Conservation (phyloP, 2,797 vertebrate genomes). For the Mareca penelope region DNA sequence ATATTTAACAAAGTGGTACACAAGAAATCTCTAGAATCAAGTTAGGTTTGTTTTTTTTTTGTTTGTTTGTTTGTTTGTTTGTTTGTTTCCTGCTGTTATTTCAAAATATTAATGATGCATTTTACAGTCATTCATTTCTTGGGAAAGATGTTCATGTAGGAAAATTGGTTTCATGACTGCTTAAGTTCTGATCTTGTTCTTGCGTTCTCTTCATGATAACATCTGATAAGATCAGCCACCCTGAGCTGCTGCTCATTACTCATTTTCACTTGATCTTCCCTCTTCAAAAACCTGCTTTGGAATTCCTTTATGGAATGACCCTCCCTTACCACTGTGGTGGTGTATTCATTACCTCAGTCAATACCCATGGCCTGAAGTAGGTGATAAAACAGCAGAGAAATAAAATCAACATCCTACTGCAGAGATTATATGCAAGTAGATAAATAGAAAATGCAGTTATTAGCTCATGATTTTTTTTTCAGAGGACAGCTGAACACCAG, state of each 20-base stretch:
- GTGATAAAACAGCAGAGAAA: not conserved
- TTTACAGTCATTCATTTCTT: not conserved
- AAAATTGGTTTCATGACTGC: not conserved
- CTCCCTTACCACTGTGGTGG: too few relatives aligned
- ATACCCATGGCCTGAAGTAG: not conserved
- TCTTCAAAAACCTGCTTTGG: not conserved
- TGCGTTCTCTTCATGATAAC: not conserved
- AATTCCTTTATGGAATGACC: not conserved
- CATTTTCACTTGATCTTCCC: not conserved
- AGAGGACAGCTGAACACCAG: not conserved
- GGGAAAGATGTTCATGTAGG: not conserved
- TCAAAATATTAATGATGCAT: not conserved
- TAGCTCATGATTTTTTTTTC: not conserved
- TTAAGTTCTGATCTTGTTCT: not conserved
- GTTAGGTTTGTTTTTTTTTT: not conserved
- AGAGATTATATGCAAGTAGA: not conserved
- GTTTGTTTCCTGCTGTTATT: not conserved
- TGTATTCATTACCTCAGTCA: not conserved
- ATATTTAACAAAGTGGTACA: not conserved
- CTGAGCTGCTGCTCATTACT: fast-evolving
- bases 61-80: not conserved
- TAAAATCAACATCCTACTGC: not conserved
- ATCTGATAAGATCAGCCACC: too few relatives aligned
- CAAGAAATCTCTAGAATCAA: not conserved
- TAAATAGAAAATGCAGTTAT: not conserved